A percentile compares a stretch with the other conserved stretches of the same genome.
phyloP scores from a whole-genome alignment of 1,140 invertebrate genomes.

The Scaptomyza montana region DNA sequence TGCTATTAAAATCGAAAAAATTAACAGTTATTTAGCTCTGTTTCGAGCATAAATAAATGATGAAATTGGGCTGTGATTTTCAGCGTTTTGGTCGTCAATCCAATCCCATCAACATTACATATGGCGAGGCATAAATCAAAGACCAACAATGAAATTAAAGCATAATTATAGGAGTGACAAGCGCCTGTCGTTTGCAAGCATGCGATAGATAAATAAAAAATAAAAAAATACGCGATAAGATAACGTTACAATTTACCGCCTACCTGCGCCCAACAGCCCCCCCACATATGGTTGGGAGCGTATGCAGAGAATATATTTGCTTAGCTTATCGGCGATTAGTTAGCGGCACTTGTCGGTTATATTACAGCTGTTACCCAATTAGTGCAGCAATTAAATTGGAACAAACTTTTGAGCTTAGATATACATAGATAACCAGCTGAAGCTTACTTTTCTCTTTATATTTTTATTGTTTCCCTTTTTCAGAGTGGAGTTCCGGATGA shows the following conservation, averaged over 20 bases:
- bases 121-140: slow-evolving; percentile 65
- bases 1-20: background rate
- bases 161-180: slow-evolving; percentile 81
- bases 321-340: slow-evolving; percentile 52
- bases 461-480: background rate
- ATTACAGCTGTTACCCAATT: slow-evolving; percentile 34
- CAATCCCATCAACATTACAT: slow-evolving; percentile 32
- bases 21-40: background rate
- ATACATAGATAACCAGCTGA: background rate
- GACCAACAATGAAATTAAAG: slow-evolving; percentile 67
- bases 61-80: slow-evolving; percentile 30
- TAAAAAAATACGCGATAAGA: slow-evolving; percentile 52
- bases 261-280: too few species aligned
- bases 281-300: slow-evolving; percentile 1
- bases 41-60: slow-evolving; percentile 4
- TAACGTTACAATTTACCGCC: slow-evolving; percentile 30
- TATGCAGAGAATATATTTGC: slow-evolving; percentile 45
- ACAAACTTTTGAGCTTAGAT: slow-evolving; percentile 24
- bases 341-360: slow-evolving; percentile 16
- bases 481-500: slow-evolving; percentile 79
- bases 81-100: slow-evolving; percentile 18
- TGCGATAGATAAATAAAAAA: slow-evolving; percentile 19
- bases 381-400: slow-evolving; percentile 50
- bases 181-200: slow-evolving; percentile 56
- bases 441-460: background rate